phyloP scores from a whole-genome alignment of 2,888 invertebrate species.

The Psococerastis gibbosa region DNA sequence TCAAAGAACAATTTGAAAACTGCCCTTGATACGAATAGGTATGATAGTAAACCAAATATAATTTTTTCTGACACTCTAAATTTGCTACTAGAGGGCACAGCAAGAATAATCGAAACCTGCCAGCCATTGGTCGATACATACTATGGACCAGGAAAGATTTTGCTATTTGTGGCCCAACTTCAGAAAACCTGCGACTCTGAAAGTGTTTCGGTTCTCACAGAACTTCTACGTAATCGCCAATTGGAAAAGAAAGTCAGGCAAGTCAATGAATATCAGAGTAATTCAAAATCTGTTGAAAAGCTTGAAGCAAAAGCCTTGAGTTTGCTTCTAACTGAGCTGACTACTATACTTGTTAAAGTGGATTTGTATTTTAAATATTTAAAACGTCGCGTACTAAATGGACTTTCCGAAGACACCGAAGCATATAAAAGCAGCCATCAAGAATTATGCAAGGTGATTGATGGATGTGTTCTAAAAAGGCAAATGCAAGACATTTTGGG shows the following conservation, averaged over 20 bases:
- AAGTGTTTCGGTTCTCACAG: conserved; percentile 39
- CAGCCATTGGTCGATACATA: conserved; percentile 78
- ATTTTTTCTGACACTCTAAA: conserved; percentile 74
- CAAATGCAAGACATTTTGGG: conserved; percentile 69
- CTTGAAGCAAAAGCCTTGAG: conserved; percentile 72
- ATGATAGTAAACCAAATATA: conserved; percentile 53
- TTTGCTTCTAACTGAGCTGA: conserved; percentile 72
- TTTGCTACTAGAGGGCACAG: conserved; percentile 66
- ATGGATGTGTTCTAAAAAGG: conserved; percentile 50
- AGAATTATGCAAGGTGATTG: conserved; percentile 43
- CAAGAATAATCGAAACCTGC: conserved; percentile 65
- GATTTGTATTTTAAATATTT: conserved; percentile 83
- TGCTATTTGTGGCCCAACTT: conserved; percentile 48
- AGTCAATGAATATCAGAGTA: conserved; percentile 37
- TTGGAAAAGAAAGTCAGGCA: conserved; percentile 39
- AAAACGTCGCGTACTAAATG: conserved; percentile 40
- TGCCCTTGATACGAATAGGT: conserved; percentile 40
- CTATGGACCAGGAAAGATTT: conserved; percentile 58
- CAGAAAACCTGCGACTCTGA: conserved; percentile 61
- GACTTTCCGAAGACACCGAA: conserved; percentile 15
- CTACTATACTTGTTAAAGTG: conserved; percentile 75
- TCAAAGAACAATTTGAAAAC: conserved; percentile 51
- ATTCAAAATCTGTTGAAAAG: conserved; percentile 30
- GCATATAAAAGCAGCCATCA: conserved; percentile 22
- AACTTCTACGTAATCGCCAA: conserved; percentile 52